Evolutionary conservation across 1,140 invertebrate species (phyloP).

Genomic region (Musca vetustissima): DNA sequence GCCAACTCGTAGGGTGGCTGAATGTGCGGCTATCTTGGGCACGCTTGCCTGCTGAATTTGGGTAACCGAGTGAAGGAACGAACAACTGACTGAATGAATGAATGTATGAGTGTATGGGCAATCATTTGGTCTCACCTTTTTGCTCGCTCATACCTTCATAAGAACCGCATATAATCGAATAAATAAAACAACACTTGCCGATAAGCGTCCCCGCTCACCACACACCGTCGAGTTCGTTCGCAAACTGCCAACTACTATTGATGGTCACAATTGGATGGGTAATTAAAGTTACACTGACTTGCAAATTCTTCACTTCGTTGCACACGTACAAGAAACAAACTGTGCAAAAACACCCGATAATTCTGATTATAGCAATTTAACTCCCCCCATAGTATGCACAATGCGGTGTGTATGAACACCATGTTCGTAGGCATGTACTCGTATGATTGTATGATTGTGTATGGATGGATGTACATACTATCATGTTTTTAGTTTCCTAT

Average conservation of each 20-base stretch:
- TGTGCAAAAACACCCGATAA: background rate
- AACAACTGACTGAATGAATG: background rate
- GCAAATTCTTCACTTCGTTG: constrained; percentile 5
- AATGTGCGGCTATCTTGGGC: no score
- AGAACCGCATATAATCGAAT: constrained; percentile 8
- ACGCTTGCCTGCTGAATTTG: no score
- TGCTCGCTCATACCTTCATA: constrained; percentile 21
- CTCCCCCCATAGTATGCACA: background rate
- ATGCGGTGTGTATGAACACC: background rate
- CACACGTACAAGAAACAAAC: constrained; percentile 3
- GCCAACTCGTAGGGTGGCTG: no score
- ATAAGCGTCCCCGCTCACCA: no score
- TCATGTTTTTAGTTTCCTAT: no score
- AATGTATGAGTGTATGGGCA: background rate
- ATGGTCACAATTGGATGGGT: constrained; percentile 5
- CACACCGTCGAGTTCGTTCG: no score
- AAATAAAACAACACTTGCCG: constrained; percentile 6
- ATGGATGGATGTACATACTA: background rate
- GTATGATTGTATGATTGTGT: background rate
- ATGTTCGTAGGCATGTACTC: background rate
- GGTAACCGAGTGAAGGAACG: no score
- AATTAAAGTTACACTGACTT: constrained; percentile 16
- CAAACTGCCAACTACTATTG: background rate
- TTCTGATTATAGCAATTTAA: constrained; percentile 5
- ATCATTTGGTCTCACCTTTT: constrained; percentile 15